Evolutionary conservation across 2,888 invertebrate genomes (phyloP).

Genomic region (Sycophila texana): DNA sequence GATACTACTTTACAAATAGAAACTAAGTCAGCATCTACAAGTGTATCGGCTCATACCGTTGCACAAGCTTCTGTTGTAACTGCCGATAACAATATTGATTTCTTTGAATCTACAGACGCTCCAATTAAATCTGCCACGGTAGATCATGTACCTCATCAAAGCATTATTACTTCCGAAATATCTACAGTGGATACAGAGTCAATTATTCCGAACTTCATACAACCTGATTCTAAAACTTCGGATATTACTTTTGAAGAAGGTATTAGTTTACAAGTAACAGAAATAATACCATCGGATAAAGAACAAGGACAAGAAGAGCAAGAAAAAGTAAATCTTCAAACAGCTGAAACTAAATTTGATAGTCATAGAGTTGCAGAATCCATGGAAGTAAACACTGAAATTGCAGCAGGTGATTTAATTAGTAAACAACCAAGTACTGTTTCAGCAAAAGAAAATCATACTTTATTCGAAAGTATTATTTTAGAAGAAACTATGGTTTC

Average conservation of each 20-base stretch:
- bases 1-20: conserved; percentile 66
- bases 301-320: conserved; percentile 72
- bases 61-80: conserved; percentile 72
- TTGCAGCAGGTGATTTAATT: conserved; percentile 76
- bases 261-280: conserved; percentile 77
- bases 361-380: conserved; percentile 79
- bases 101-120: conserved; percentile 72
- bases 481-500: conserved; percentile 78
- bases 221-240: conserved; percentile 69
- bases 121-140: conserved; percentile 77
- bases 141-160: conserved; percentile 78
- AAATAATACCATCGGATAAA: conserved; percentile 76
- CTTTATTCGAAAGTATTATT: conserved; percentile 79
- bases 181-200: conserved; percentile 69
- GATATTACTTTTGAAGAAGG: conserved; percentile 73
- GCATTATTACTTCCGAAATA: conserved; percentile 75
- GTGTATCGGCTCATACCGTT: conserved; percentile 71
- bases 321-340: conserved; percentile 65
- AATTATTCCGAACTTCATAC: conserved; percentile 66
- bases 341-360: conserved; percentile 73
- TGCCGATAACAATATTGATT: conserved; percentile 65
- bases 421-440: conserved; percentile 68
- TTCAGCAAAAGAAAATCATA: conserved; percentile 76
- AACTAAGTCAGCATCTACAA: conserved; percentile 71
- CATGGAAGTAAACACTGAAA: conserved; percentile 78